These are phyloP conservation scores for Metellina segmentata DNA, from an alignment of 2,888 invertebrate genomes.

Conservation along the genomic window DNA sequence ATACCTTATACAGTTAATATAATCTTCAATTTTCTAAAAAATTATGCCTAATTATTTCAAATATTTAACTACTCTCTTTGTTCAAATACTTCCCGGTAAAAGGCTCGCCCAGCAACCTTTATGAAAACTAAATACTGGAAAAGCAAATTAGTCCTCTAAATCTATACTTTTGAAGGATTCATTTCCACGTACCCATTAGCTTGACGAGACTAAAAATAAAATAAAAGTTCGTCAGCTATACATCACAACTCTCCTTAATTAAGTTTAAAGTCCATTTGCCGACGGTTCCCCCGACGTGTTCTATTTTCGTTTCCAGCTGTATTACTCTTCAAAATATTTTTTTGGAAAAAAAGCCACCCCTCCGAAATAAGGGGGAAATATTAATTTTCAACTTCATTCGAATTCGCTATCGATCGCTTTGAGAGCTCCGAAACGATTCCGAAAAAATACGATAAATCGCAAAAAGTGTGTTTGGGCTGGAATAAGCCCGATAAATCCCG, in stretches of 20 bases:
- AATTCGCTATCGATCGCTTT: conserved; percentile 45
- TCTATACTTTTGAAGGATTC: conserved; percentile 28
- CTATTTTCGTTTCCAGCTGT: conserved; percentile 47
- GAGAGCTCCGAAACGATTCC: conserved; percentile 48
- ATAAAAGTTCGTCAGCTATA: conserved; percentile 36
- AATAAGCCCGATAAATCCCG: conserved; percentile 23
- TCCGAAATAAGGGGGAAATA: conserved; percentile 40
- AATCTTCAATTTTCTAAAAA: no score
- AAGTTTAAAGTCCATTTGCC: conserved; percentile 66
- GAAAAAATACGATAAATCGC: conserved; percentile 14
- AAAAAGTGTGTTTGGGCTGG: background rate
- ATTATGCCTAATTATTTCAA: no score
- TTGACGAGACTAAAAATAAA: conserved; percentile 7
- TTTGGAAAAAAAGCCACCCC: conserved; percentile 19
- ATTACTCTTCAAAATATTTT: conserved; percentile 34
- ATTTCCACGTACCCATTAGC: conserved; percentile 39
- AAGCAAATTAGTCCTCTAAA: conserved; percentile 19
- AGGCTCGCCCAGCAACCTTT: no score
- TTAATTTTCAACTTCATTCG: conserved; percentile 58
- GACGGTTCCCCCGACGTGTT: conserved; percentile 14
- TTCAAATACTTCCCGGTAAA: no score
- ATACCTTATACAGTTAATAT: no score
- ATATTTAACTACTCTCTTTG: no score
- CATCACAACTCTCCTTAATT: conserved; percentile 44
- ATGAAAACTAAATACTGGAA: conserved; percentile 12